Base-by-base conservation (phyloP, 2,888 invertebrate species). In the Synergus gifuensis region DNA sequence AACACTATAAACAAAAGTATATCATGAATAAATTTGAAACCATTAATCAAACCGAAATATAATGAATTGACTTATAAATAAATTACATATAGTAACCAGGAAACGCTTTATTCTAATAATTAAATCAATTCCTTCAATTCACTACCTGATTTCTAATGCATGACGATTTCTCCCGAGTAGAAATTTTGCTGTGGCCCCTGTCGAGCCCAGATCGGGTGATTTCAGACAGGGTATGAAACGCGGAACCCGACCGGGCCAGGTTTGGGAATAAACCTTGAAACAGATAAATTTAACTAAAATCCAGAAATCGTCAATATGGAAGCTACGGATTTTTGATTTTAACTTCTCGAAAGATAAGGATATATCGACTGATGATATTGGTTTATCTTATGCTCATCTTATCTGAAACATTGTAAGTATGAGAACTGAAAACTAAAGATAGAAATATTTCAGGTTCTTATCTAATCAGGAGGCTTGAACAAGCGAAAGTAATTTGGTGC, bases 401-500 rank as follows among this genome's bases (percentile, higher is more conserved):
- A 77, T 77, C 76, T 49, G 22, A 22, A 60, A 9, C 28, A 9
- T 40, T 54, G 49, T 54, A 36, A 16, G 54, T 8, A 16, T 54
- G 49, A 54, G 22, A 54, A 73, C 36, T 73, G 40, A 73, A 40
- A 54, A 54, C 73, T 73, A 46, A 36, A 36, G 28, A 69, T 73
- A 36, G 54, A 14, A 54, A 46, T 46, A 73, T 49, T 36, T 54
- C 2, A 40, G 36, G 73, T 54, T 28, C 73, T 73, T 73, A 73
- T 73, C 73, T 73, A 73, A 73, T 73, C 73, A 36, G 16, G 14
- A 28, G n/a, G 49, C 54, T 73, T 36, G 54, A 73, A 40, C 73
- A 54, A 54, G 54, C n/a, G 73, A 54, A 73, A 28, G 69, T 73
- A 9, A 54, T 73, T 69, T 73, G 36, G 54, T 49, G 54, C 36